Conservation (phyloP, 2,797 vertebrate species). For the Hyperoplus lanceolatus region DNA sequence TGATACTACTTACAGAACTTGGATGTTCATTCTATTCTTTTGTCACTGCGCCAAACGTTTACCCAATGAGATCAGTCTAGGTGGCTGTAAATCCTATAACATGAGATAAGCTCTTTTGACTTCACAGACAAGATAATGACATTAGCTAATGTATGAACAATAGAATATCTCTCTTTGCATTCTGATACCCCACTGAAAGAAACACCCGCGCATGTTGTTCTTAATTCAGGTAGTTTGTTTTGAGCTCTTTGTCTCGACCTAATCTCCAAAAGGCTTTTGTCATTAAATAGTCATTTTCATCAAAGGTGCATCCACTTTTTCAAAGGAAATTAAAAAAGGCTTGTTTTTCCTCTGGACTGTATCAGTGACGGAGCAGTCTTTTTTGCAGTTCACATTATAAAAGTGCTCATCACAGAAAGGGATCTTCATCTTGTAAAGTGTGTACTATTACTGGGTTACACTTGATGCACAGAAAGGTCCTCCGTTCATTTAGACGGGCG, state of each 20-base stretch:
- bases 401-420: constrained; percentile 39
- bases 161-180: constrained; percentile 74
- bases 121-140: constrained; percentile 85
- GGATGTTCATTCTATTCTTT: constrained; percentile 72
- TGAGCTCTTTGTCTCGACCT: constrained; percentile 45
- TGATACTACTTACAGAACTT: constrained; percentile 72
- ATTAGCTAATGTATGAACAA: constrained; percentile 86
- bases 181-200: constrained; percentile 62
- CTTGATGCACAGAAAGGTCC: constrained; percentile 61
- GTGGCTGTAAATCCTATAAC: constrained; percentile 86
- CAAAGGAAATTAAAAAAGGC: constrained; percentile 39
- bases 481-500: too few relatives aligned
- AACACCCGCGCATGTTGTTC: constrained; percentile 65
- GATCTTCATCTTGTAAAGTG: constrained; percentile 64
- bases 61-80: constrained; percentile 84
- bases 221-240: constrained; percentile 51
- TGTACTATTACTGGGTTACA: constrained; percentile 68
- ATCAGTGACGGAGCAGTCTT: constrained; percentile 30
- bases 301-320: constrained; percentile 26
- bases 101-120: constrained; percentile 85
- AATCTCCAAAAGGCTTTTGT: constrained; percentile 42
- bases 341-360: constrained; percentile 28
- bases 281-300: constrained; percentile 15
- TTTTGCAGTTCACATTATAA: constrained; percentile 53
- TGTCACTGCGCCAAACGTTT: constrained; percentile 81